These are phyloP conservation scores for Phaetusa simplex DNA, from an alignment of 2,113 vertebrate genomes.

Conservation along the genomic window DNA sequence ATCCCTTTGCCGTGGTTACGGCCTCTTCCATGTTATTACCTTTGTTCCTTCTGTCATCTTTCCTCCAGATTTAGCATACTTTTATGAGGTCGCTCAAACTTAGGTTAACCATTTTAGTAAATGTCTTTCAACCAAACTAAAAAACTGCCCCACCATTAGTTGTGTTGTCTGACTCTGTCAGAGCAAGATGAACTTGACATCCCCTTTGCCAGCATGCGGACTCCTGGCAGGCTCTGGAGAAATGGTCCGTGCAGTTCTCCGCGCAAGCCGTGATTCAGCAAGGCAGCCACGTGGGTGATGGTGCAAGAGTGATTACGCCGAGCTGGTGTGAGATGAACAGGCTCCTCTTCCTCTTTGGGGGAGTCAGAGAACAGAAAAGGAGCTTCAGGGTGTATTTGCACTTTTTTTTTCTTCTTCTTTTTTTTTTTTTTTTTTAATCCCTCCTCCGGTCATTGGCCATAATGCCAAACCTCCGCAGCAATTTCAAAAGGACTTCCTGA, in stretches of 20 bases:
- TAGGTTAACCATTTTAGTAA: background rate
- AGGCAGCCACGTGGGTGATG: background rate
- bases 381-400: background rate
- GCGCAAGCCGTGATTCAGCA: background rate
- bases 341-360: background rate
- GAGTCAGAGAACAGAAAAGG: background rate
- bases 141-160: background rate
- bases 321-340: background rate
- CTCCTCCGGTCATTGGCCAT: background rate
- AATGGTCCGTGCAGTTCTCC: background rate
- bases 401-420: no score
- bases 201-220: background rate
- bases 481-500: background rate
- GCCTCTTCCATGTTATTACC: background rate
- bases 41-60: background rate
- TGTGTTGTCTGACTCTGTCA: background rate
- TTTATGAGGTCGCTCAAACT: background rate
- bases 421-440: background rate
- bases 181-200: background rate
- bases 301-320: background rate
- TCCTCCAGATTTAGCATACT: background rate
- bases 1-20: background rate
- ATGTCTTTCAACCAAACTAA: background rate
- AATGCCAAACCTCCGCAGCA: background rate
- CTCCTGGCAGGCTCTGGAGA: background rate